Conservation (phyloP, 2,888 invertebrate species). For the Spialia ferax region DNA sequence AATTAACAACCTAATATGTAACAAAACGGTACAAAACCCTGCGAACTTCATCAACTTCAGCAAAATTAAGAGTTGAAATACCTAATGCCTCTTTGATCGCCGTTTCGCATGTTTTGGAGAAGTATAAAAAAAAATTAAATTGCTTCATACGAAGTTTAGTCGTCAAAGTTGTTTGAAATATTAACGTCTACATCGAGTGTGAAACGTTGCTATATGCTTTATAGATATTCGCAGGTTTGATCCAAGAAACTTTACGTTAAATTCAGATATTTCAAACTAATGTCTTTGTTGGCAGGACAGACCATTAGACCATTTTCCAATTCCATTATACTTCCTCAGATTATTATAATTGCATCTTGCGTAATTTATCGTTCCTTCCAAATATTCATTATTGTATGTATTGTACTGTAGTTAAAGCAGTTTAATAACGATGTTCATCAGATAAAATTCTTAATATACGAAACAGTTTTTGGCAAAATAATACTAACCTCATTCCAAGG, state of each 20-base stretch:
- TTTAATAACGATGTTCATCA: not conserved
- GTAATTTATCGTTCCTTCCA: not conserved
- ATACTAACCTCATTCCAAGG: constrained; percentile 96
- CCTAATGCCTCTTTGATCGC: constrained; percentile 71
- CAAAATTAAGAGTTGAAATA: constrained; percentile 66
- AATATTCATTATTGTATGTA: too few relatives aligned
- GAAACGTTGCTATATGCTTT: constrained; percentile 20
- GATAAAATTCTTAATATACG: not conserved
- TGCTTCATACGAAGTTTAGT: constrained; percentile 60
- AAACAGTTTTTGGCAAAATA: not conserved
- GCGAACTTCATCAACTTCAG: constrained; percentile 41
- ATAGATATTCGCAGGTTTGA: constrained; percentile 27
- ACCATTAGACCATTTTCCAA: not conserved
- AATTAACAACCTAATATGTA: not conserved
- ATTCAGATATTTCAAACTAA: not conserved
- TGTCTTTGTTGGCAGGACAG: constrained; percentile 11
- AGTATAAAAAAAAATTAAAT: constrained; percentile 65
- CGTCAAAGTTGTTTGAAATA: constrained; percentile 59
- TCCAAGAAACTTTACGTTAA: constrained; percentile 28
- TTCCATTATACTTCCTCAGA: not conserved
- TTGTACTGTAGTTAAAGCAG: too few relatives aligned
- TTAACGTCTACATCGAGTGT: constrained; percentile 57
- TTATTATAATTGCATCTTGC: not conserved
- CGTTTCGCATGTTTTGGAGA: constrained; percentile 65
- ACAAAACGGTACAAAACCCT: not conserved